Evolutionary conservation across 2,113 vertebrate genomes (phyloP), one percentile per base, ranked within the genome.

Genomic region (Brachirus orientalis): DNA sequence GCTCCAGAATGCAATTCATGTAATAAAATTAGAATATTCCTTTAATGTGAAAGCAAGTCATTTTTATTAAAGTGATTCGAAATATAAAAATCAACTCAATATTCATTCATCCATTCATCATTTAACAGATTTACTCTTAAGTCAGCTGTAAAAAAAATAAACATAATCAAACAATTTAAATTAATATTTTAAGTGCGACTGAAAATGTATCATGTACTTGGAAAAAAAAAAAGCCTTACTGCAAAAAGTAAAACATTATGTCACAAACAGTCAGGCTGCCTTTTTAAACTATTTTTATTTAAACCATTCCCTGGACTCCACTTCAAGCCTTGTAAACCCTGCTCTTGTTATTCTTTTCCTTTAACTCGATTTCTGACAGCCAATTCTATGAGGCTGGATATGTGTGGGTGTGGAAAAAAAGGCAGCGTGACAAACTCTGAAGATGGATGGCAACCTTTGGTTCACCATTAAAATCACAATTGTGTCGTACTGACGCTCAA

Each of bases 381-480:
- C 76, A 85, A 88, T 89, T 86, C 75, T 90, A 87, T 90, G 79
- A 84, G 63, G 63, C 72, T 70, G 75, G 77, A 83, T 86, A 87
- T 80, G 77, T 87, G 77, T 64, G 69, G 74, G 72, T 80, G 80
- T 76, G 40, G 14, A 43, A 43, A 84, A 47, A 81, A 85, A 79
- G 62, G 74, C 77, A 86, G 79, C 77, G 82, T 77, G 83, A 88
- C 84, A 88, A 70, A 87, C 71, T 69, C 59, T 37, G 69, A 84
- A 88, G 84, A 90, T 83, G 73, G 84, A 89, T 83, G 85, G 80
- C 80, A 85, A 90, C 86, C 88, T 88, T 88, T 89, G 79, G 81
- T 72, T 85, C 83, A 82, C 75, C 79, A 81, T 88, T 90, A 86
- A 84, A 90, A 82, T 79, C 69, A 84, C 69, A 62, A 83, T 70